Base-by-base conservation (phyloP, 1,140 invertebrate species). In the Bombus sylvicola region DNA sequence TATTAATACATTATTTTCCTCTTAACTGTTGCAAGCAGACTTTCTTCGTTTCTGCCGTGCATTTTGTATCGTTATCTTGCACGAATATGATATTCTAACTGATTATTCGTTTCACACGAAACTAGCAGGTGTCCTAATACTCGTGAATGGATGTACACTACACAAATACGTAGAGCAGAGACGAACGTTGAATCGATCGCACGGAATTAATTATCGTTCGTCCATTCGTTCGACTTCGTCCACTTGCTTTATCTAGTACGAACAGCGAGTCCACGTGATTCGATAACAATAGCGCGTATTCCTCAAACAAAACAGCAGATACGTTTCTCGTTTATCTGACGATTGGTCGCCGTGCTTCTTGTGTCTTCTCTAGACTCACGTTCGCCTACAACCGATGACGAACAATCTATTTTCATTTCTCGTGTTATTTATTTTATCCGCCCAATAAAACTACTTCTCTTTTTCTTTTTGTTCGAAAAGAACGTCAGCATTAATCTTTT, bases 351-450 rank as follows among this genome's bases (percentile, higher is more conserved):
- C 74, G 12, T 43, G 39, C 31, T 31, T 37, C 53, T 37, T 22
- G 37, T 39, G 28, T 66, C 41, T 53, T 47, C 41, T 34, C 22
- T 22, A n/a, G 25, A 22, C 43, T 75, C 73, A 2, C 39, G 28
- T 28, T 66, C 69, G 78, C 57, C 83, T 74, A 81, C 69, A 12
- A n/a, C 6, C 53, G 78, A 66, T 85, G 83, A 85, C 83, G 43
- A 66, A 31, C 28, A 28, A 9, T 39, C 43, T 81, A 85, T 81
- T 85, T 81, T 53, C 69, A 66, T 71, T 57, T 1, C 25, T 37
- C 22, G 1, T 6, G 18, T 47, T 22, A 34, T 34, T 39, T 62
- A 18, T 71, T 81, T 62, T 37, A 1, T 74, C 39, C 80, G 13
- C 22, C 22, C 25, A 15, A 72, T 6, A 31, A n/a, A 53, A n/a